These are phyloP conservation scores for Dasypogon diadema DNA, from an alignment of 2,888 invertebrate species.

Conservation along the genomic window DNA sequence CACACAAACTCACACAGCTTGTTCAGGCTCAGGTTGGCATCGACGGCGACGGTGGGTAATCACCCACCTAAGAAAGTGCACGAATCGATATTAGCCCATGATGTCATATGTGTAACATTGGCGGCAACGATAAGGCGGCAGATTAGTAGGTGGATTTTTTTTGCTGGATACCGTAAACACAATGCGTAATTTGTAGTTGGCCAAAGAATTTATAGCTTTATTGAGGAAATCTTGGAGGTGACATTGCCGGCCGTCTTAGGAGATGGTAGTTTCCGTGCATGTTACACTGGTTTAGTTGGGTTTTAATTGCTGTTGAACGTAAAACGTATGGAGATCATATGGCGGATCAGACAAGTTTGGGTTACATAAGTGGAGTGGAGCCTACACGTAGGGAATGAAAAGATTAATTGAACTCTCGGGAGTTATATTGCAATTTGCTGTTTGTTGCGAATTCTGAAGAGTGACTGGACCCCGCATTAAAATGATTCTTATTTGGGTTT, in stretches of 20 bases:
- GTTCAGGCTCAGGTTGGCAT: too few relatives aligned
- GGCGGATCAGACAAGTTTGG: too few relatives aligned
- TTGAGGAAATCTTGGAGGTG: conserved; percentile 29
- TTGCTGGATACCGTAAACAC: conserved; percentile 1
- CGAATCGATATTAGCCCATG: conserved; percentile 38
- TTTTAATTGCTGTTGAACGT: too few relatives aligned
- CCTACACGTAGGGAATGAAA: too few relatives aligned
- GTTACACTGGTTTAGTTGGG: not conserved
- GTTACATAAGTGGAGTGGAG: too few relatives aligned
- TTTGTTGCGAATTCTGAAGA: too few relatives aligned
- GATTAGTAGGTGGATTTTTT: conserved; percentile 23
- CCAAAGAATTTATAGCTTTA: conserved; percentile 34
- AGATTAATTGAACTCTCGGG: too few relatives aligned
- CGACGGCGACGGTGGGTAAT: not conserved
- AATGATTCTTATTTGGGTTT: too few relatives aligned
- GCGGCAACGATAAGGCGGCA: conserved; percentile 32
- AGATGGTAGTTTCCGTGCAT: conserved; percentile 22
- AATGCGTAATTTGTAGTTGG: conserved; percentile 22
- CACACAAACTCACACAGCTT: not conserved
- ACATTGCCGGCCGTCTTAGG: conserved; percentile 29
- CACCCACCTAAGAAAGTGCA: conserved; percentile 22
- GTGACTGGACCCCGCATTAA: too few relatives aligned
- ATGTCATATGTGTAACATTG: conserved; percentile 43
- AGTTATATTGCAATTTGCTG: too few relatives aligned
- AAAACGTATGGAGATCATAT: too few relatives aligned